Evolutionary conservation across 2,113 vertebrate genomes (phyloP), one percentile per base, ranked within the genome.

Genomic region (Neolamprologus cancellatus): DNA sequence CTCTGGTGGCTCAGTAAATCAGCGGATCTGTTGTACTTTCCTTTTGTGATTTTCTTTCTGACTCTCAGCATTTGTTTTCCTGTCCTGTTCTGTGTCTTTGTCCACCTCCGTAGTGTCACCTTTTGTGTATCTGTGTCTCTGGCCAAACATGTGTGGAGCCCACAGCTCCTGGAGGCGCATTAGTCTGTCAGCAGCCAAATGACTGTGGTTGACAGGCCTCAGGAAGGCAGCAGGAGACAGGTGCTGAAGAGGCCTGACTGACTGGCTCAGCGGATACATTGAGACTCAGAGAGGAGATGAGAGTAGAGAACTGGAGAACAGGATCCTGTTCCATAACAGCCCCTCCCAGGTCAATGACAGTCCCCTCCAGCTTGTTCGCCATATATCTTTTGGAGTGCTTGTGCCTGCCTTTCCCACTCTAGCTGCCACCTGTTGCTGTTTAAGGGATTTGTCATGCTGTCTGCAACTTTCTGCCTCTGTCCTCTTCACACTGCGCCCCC

Each of bases 191-290:
- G 84, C 91, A 8, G 66, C 50, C 79, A 85, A 89, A 90, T 91
- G 81, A 78, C 82, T 5, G 80, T 2, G 79, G 79, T 2, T 91
- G 93, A 94, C 87, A 55, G 90, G 87, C 89, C 81, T 89, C 93
- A 94, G 92, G 93, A 94, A 94, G 91, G 93, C 93, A 64, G 86
- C 61, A 15, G 91, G 79, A 53, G 94, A 93, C 92, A 93, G 93
- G 93, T 93, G 94, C 84, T 83, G 90, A 89, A 85, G 89, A 90
- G 89, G 85, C 83, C 91, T 12, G 86, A 17, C 88, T 94, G 91
- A 93, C 90, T 93, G 89, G 91, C 93, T 90, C 89, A 85, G 93
- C 71, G 20, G 90, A 94, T 93, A 82, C 71, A 39, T 15, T 23
- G 87, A 89, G 93, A 82, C 87, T 80, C 64, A 54, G 79, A 80